Conservation (phyloP, 2,888 invertebrate genomes). For the Aricia artaxerxes region DNA sequence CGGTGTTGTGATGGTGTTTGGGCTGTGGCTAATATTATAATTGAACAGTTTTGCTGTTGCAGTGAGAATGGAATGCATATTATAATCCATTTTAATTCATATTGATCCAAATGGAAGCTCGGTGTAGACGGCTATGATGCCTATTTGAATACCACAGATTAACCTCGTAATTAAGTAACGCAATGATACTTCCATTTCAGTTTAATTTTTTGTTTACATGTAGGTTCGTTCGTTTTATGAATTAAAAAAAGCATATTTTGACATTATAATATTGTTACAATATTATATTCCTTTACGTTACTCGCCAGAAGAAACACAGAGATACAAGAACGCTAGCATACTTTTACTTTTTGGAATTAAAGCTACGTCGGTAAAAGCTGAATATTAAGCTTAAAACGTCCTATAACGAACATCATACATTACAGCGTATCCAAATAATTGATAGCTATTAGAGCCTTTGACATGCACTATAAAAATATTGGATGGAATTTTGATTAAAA, state of each 20-base stretch:
- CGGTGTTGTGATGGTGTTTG: background rate
- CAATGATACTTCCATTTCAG: background rate
- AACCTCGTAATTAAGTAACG: background rate
- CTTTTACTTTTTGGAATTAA: background rate
- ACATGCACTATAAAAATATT: background rate
- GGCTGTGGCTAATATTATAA: background rate
- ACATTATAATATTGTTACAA: too few relatives aligned
- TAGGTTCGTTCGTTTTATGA: too few relatives aligned
- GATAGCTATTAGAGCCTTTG: conserved; percentile 7
- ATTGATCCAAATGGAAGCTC: background rate
- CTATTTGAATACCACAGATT: background rate
- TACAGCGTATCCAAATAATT: background rate
- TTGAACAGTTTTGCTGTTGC: background rate
- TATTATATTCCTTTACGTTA: too few relatives aligned
- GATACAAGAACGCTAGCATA: too few relatives aligned
- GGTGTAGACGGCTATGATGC: background rate
- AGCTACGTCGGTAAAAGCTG: background rate
- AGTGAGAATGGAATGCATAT: background rate
- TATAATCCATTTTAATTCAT: background rate
- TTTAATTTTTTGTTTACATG: too few relatives aligned
- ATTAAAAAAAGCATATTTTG: too few relatives aligned
- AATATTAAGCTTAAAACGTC: background rate
- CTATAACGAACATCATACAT: background rate
- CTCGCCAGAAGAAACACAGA: too few relatives aligned
- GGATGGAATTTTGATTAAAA: background rate